Conservation (phyloP, 2,888 invertebrate genomes). For the Neoscelio sp. region DNA sequence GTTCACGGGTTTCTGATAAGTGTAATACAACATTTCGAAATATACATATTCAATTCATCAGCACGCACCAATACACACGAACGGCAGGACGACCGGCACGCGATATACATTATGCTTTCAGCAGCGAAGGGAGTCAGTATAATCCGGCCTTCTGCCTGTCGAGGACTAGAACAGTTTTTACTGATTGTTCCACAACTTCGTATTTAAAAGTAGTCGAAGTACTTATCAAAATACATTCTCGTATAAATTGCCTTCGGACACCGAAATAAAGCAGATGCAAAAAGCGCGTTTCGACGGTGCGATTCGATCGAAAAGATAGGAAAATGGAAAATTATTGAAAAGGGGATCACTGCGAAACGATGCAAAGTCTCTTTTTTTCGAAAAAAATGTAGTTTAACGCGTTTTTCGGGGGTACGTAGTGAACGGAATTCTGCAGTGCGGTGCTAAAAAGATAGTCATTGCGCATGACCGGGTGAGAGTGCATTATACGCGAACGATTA, state of each 20-base stretch:
- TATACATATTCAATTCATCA: conserved; percentile 39
- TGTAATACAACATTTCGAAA: conserved; percentile 21
- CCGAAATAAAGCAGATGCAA: not conserved
- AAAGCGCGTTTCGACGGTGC: not conserved
- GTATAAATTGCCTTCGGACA: conserved; percentile 12
- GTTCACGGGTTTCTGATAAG: conserved; percentile 19
- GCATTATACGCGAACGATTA: conserved; percentile 22
- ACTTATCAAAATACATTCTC: conserved; percentile 24
- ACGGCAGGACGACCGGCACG: conserved; percentile 63
- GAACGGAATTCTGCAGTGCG: conserved; percentile 55
- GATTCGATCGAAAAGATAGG: not conserved
- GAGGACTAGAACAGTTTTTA: conserved; percentile 52
- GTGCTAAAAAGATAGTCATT: conserved; percentile 31
- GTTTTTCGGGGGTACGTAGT: conserved; percentile 6
- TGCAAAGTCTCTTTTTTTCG: conserved; percentile 11
- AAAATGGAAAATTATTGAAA: not conserved
- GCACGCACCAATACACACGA: conserved; percentile 32
- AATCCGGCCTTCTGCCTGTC: conserved; percentile 80
- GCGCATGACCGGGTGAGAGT: conserved; percentile 58
- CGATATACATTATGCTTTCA: conserved; percentile 78
- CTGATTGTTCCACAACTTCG: conserved; percentile 35
- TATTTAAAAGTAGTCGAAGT: not conserved
- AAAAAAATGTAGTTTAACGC: not conserved
- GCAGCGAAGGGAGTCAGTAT: conserved; percentile 79
- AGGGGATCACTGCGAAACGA: conserved; percentile 15